These are phyloP conservation scores for Eumerus sabulonum DNA, from an alignment of 2,888 invertebrate genomes.

Conservation along the genomic window DNA sequence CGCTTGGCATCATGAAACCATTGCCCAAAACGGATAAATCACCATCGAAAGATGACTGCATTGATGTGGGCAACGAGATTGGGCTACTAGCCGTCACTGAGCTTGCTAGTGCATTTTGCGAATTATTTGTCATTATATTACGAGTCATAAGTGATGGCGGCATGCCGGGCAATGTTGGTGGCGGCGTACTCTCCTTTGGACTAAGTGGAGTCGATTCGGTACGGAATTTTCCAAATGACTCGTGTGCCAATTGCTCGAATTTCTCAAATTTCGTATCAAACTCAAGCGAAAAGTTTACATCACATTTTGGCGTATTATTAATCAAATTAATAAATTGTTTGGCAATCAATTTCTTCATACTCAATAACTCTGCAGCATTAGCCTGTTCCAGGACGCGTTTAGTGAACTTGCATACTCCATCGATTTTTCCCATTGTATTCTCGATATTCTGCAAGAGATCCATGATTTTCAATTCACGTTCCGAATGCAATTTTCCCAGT, in stretches of 20 bases:
- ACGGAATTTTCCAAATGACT: slow-evolving; percentile 86
- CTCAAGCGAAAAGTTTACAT: slow-evolving; percentile 88
- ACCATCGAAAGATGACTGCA: slow-evolving; percentile 89
- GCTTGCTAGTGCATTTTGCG: slow-evolving; percentile 74
- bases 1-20: slow-evolving; percentile 78
- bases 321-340: slow-evolving; percentile 88
- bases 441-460: slow-evolving; percentile 91
- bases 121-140: slow-evolving; percentile 71
- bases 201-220: slow-evolving; percentile 81
- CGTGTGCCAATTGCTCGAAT: slow-evolving; percentile 86
- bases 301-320: slow-evolving; percentile 89
- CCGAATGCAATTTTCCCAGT: slow-evolving; percentile 88
- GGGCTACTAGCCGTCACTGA: slow-evolving; percentile 83
- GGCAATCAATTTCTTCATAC: slow-evolving; percentile 88
- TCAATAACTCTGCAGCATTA: slow-evolving; percentile 90
- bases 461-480: slow-evolving; percentile 93
- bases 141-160: slow-evolving; percentile 76
- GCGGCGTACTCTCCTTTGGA: slow-evolving; percentile 80
- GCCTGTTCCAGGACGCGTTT: slow-evolving; percentile 89
- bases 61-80: slow-evolving; percentile 83
- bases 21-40: slow-evolving; percentile 82
- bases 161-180: slow-evolving; percentile 80
- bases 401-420: slow-evolving; percentile 92
- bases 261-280: slow-evolving; percentile 89
- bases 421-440: slow-evolving; percentile 90